Evolutionary conservation across 2,888 invertebrate genomes (phyloP).

Genomic region (Strigamia maritima): DNA sequence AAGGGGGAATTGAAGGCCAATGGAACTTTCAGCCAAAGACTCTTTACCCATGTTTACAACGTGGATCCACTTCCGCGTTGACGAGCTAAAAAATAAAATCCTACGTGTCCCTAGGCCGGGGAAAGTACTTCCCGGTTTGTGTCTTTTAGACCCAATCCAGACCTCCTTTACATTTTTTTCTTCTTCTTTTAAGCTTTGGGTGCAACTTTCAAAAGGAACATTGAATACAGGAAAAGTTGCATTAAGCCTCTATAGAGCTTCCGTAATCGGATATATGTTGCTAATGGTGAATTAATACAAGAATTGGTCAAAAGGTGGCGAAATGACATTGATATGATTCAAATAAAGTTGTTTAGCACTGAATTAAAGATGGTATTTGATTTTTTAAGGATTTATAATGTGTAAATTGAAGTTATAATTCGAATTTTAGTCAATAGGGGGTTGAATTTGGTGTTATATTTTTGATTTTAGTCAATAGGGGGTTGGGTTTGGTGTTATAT

Average conservation of each 20-base stretch:
- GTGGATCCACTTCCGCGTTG: neutral
- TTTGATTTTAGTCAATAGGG: too few species aligned
- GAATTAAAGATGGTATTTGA: too few species aligned
- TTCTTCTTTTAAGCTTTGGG: neutral
- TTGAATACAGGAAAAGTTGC: neutral
- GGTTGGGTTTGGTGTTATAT: too few species aligned
- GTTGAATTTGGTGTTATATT: too few species aligned
- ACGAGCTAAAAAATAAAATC: conserved; percentile 2
- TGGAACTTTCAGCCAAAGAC: neutral
- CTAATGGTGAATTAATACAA: too few species aligned
- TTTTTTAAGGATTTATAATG: too few species aligned
- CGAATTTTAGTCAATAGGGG: too few species aligned
- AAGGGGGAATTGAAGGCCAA: neutral
- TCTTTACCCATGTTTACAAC: conserved; percentile 12
- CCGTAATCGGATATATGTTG: neutral
- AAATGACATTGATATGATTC: too few species aligned
- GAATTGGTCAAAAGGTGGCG: too few species aligned
- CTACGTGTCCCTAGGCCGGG: neutral
- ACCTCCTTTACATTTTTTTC: neutral
- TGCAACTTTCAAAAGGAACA: neutral
- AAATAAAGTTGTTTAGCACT: too few species aligned
- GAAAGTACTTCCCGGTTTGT: conserved; percentile 21
- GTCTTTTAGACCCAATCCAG: neutral
- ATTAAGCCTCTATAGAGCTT: neutral
- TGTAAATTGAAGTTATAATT: too few species aligned